Evolutionary conservation across 2,113 vertebrate species (phyloP).

Genomic region (Erythrocebus patas): DNA sequence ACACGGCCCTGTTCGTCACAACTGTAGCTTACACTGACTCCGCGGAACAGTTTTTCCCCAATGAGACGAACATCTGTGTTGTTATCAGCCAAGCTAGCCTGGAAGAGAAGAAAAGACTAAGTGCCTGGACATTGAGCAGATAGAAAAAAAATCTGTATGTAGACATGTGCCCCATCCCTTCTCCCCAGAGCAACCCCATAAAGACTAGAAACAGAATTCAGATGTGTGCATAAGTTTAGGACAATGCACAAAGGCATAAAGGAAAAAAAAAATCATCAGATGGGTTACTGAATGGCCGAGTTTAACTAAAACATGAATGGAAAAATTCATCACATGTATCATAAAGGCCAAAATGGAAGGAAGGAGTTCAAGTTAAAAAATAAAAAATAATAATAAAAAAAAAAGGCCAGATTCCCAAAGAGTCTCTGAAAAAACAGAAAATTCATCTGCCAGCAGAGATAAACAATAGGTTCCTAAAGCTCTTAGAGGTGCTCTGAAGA

Average conservation of each 20-base stretch:
- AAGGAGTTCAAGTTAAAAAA: neutral
- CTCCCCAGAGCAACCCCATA: neutral
- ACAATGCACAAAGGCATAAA: neutral
- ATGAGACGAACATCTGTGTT: conserved; percentile 83
- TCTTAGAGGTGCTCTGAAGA: neutral
- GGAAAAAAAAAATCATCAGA: neutral
- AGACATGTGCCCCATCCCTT: neutral
- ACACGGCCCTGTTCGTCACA: fast-evolving
- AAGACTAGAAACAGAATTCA: neutral
- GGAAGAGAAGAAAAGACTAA: conserved; percentile 54
- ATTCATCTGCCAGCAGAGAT: neutral
- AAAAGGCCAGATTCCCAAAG: neutral
- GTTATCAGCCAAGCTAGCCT: conserved; percentile 72
- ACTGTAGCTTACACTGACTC: conserved; percentile 75
- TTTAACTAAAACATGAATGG: too few relatives aligned
- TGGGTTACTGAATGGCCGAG: neutral
- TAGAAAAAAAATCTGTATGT: neutral
- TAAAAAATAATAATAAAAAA: too few relatives aligned
- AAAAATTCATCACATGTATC: neutral
- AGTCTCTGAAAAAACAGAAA: neutral
- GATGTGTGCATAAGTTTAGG: neutral
- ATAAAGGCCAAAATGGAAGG: neutral
- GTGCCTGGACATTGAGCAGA: neutral
- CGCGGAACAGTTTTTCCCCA: conserved; percentile 71
- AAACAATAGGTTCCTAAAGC: neutral